A percentile compares a stretch with the other conserved stretches of the same genome.
Conservation (phyloP, 2,888 invertebrate species). For the Machimus rusticus region DNA sequence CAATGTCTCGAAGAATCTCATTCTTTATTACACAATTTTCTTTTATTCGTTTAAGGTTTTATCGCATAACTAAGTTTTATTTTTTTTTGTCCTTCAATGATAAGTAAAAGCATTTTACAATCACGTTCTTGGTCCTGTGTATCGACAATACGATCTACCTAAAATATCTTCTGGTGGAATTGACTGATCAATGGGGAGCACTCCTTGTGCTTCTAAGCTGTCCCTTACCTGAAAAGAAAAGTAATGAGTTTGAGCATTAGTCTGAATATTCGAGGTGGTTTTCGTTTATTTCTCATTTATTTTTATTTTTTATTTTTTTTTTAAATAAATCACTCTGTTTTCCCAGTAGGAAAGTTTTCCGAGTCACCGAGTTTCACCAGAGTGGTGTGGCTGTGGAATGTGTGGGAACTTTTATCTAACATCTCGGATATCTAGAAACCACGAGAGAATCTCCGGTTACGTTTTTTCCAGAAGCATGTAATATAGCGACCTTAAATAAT, state of each 20-base stretch:
- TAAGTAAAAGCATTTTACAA: slow-evolving; percentile 47
- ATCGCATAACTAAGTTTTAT: background rate
- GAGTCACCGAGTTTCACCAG: background rate
- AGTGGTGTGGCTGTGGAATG: background rate
- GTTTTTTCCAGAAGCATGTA: background rate
- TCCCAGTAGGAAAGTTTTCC: background rate
- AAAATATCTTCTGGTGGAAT: slow-evolving; percentile 68
- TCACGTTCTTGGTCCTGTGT: slow-evolving; percentile 64
- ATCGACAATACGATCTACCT: slow-evolving; percentile 68
- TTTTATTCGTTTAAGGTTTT: background rate
- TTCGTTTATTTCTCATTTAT: background rate
- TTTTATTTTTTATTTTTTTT: background rate
- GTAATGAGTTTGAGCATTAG: background rate
- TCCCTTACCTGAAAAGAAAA: slow-evolving; percentile 65
- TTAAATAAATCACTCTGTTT: background rate
- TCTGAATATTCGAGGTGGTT: background rate
- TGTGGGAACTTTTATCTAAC: background rate
- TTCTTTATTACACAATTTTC: background rate
- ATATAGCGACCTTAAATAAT: background rate
- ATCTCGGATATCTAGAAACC: background rate
- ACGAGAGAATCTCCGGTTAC: background rate
- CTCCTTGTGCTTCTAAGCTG: slow-evolving; percentile 66
- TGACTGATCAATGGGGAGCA: slow-evolving; percentile 67
- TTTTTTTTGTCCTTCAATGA: background rate
- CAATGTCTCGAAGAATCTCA: background rate